phyloP scores from a whole-genome alignment of 2,113 vertebrate species.

The Lepisosteus osseus region DNA sequence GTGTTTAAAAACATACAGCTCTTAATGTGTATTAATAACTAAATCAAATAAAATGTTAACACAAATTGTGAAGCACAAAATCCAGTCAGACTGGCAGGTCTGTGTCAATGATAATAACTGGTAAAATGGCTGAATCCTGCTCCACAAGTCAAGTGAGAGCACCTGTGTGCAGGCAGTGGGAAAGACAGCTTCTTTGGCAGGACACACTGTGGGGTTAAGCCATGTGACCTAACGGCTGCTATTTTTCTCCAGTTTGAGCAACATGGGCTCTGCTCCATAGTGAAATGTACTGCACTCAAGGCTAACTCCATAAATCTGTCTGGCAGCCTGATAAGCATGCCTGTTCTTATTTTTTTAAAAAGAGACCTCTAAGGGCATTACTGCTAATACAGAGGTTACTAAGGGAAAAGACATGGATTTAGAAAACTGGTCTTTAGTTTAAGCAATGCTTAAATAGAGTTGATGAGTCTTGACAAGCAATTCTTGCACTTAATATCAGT shows the following conservation, averaged over 20 bases:
- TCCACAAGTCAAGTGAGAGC: not conserved
- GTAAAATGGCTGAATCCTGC: not conserved
- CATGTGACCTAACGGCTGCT: not conserved
- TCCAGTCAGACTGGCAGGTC: too few species aligned
- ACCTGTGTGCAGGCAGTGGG: not conserved
- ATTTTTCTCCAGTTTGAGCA: conserved; percentile 33
- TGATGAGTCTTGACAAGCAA: too few species aligned
- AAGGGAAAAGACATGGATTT: conserved; percentile 27
- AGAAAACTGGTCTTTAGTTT: too few species aligned
- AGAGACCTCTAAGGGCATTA: conserved; percentile 39
- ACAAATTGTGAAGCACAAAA: too few species aligned
- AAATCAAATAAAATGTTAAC: too few species aligned
- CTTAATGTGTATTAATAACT: too few species aligned
- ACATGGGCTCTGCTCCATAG: conserved; percentile 41
- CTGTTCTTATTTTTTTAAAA: conserved; percentile 37
- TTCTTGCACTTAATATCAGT: too few species aligned
- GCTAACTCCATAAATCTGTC: conserved; percentile 72
- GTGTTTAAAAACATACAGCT: too few species aligned
- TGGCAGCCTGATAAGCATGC: conserved; percentile 19
- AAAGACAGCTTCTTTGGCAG: not conserved
- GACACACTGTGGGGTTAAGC: not conserved
- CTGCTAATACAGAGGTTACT: conserved; percentile 44
- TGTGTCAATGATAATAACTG: too few species aligned
- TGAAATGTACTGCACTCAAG: conserved; percentile 63
- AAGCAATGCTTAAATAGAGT: not conserved